Evolutionary conservation across 1,140 invertebrate genomes (phyloP).

Genomic region (Drosophila sucinea): DNA sequence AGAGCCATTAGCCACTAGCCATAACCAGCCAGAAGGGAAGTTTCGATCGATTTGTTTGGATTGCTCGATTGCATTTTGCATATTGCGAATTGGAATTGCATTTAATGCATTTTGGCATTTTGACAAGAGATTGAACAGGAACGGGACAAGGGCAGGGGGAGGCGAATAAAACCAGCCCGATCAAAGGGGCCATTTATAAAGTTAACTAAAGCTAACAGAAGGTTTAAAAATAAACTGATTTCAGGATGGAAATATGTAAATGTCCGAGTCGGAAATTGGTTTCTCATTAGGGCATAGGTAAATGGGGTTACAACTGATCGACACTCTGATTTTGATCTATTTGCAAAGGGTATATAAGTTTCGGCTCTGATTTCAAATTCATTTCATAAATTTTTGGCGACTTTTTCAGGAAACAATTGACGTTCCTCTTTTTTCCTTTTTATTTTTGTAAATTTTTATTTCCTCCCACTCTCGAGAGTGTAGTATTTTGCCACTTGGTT

Average conservation of each 20-base stretch:
- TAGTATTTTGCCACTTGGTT: neutral
- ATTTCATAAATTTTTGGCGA: no score
- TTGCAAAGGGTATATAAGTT: no score
- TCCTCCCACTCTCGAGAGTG: neutral
- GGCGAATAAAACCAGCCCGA: neutral
- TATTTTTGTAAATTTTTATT: no score
- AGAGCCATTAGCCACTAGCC: conserved; percentile 25
- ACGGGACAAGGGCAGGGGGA: neutral
- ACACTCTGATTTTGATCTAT: no score
- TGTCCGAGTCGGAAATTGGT: no score
- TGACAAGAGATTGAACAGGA: conserved; percentile 14
- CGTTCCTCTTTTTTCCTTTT: no score
- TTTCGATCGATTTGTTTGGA: conserved; percentile 54
- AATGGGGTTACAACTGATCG: no score
- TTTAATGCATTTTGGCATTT: conserved; percentile 54
- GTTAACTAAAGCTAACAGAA: neutral
- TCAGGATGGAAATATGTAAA: no score
- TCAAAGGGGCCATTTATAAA: neutral
- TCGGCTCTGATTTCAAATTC: no score
- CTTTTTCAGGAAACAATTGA: no score
- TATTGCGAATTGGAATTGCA: conserved; percentile 37
- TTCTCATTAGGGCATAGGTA: no score
- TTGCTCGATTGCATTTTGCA: conserved; percentile 47
- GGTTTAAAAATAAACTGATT: no score
- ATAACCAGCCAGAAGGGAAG: conserved; percentile 17